Base-by-base conservation (phyloP, 2,888 invertebrate species). In the Platypus cylindrus region DNA sequence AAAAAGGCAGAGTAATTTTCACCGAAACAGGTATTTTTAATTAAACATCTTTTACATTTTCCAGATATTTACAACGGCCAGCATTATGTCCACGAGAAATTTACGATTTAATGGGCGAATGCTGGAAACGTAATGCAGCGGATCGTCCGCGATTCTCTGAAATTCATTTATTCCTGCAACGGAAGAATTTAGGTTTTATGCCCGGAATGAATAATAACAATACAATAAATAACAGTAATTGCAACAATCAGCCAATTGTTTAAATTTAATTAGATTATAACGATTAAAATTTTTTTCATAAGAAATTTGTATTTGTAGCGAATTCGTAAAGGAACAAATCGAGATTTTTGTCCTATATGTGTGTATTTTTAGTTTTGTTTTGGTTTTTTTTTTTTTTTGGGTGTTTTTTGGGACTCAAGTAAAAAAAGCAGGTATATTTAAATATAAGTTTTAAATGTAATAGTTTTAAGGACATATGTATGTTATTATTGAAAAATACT, bases 21-120 rank as follows among this genome's bases (percentile, higher is more conserved):
- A n/a, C n/a, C n/a, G n/a, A n/a, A n/a, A n/a, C n/a, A n/a, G n/a
- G n/a, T n/a, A n/a, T n/a, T n/a, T n/a, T n/a, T n/a, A n/a, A n/a
- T n/a, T n/a, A n/a, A n/a, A n/a, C n/a, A n/a, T n/a, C 14, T 17
- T 20, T 11, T 25, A 9, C 22, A 9, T 17, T 25, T 18, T 8
- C 13, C 24, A 45, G 45, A 38, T 61, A 69, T 43, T 62, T 70
- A 18, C 53, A 75, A 3, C 70, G 77, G 27, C 87, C 85, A 9
- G 66, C 75, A 26, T 73, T 75, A 40, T 87, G 87, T 61, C 82
- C 89, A 24, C 71, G 81, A 45, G 89, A 91, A 60, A 81, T 91
- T 42, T 89, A 84, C 66, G 87, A 86, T 60, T 72, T 90, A 48
- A 86, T 91, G 83, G 76, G 78, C 49, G 87, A 89, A 62, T 91